Evolutionary conservation across 2,797 vertebrate genomes (phyloP).

Genomic region (Spizella passerina): DNA sequence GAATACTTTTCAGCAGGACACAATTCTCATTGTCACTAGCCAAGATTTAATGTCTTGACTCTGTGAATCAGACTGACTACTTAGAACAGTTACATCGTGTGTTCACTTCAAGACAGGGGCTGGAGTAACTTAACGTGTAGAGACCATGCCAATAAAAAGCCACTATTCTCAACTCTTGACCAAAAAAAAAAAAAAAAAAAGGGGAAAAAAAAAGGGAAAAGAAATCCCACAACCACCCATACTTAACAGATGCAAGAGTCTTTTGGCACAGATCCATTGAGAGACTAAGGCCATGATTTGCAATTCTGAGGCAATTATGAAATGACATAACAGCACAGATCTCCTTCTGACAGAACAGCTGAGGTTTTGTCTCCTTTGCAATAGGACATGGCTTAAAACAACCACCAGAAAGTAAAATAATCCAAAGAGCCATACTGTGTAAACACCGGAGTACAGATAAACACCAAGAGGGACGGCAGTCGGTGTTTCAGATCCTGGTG

Average conservation of each 20-base stretch:
- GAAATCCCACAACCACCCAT: neutral
- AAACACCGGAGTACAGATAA: neutral
- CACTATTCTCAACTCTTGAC: neutral
- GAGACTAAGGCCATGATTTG: neutral
- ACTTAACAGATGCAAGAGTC: neutral
- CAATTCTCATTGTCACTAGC: slow-evolving; percentile 13
- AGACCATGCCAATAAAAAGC: neutral
- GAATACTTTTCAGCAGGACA: slow-evolving; percentile 22
- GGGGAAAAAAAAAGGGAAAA: fast-evolving
- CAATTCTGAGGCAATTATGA: slow-evolving; percentile 45
- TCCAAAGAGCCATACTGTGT: neutral
- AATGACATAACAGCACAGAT: slow-evolving; percentile 38
- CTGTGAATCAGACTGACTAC: neutral
- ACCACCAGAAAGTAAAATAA: neutral
- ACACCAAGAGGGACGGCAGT: neutral
- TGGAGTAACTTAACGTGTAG: neutral
- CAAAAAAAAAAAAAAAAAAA: neutral
- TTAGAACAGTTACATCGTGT: neutral
- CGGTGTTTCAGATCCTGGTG: neutral
- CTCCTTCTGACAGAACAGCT: slow-evolving; percentile 1
- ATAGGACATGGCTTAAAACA: neutral
- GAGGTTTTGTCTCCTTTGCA: neutral
- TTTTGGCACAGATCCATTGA: neutral
- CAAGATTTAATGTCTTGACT: slow-evolving; percentile 31
- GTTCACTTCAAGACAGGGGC: neutral